Base-by-base conservation (phyloP, 2,113 vertebrate species). In the Erythrolamprus reginae region DNA sequence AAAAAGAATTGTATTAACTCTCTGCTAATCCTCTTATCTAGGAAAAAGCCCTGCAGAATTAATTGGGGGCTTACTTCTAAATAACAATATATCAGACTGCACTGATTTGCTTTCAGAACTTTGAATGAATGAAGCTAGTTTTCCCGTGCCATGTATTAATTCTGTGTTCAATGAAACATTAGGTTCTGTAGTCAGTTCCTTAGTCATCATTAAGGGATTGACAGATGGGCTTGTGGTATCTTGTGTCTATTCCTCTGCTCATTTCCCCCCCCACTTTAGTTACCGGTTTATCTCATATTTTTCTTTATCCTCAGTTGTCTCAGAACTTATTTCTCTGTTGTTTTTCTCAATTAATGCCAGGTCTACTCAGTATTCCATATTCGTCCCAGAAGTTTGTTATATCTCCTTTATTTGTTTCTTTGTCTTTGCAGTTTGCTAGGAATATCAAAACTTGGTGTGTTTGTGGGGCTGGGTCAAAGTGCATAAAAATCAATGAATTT, bases 201-300 rank as follows among this genome's bases (percentile, higher is more conserved):
- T 70, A 88, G 48, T 1, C 61, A 77, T 51, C 10, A 77, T 77
- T 77, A 88, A 77, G 86, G 33, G 51, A 42, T 24, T 19, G 28
- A 51, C 65, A 6, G 53, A 23, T 23, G 45, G 53, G 26, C 15
- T 33, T 28, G 13, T 51, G 45, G n/a, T 5, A 7, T 70, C 12
- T 15, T n/a, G 48, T 33, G 45, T 7, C 8, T 15, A 61, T n/a
- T 47, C 3, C n/a, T 15, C 17, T 15, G 8, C n/a, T 33, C 12
- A 2, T 1, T 15, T 17, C 7, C 8, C 7, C 2, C 3, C 2
- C 3, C 5, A 1, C n/a, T 38, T 70, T n/a, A 70, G n/a, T 0
- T 38, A 13, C 65, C 33, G n/a, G 13, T 70, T 70, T 70, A 70
- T 15, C 65, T 3, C n/a, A 70, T 38, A 17, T 2, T 7, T 47